Evolutionary conservation across 2,888 invertebrate species (phyloP), one percentile per base, ranked within the genome.

Genomic region (Cistogaster globosa): DNA sequence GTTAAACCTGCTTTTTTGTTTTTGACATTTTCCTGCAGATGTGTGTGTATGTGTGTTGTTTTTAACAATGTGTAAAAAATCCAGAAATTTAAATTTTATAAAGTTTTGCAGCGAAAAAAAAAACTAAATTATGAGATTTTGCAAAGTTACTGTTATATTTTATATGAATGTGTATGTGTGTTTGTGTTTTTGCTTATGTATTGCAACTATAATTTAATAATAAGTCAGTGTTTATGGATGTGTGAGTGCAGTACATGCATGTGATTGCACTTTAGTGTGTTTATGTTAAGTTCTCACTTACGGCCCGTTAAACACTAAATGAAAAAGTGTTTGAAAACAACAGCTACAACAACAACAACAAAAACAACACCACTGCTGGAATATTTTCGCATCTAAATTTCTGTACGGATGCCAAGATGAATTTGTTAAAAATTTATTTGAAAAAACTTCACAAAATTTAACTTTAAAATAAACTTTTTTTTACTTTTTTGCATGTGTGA

Each of bases 201-300:
- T 53, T 48, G 48, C 16, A 16, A 16, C 22, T 55, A 18, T 51
- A 58, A 57, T 58, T 68, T 45, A 45, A 16, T 60, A 48, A 36
- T 48, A 51, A 63, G 42, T 58, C 26, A 71, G 26, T 62, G 45
- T 72, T 51, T 68, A 12, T 36, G 20, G 51, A 18, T 36, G 22
- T 71, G 36, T 42, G 32, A 68, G 57, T 74, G 65, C 42, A 80
- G 68, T 62, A 22, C 22, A 67, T 65, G 76, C 65, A 83, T 83
- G 82, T 83, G 82, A 76, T 75, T 82, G 71, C 76, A 58, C 69
- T 76, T 71, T 71, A 76, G 60, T 75, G 82, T 75, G 82, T 85
- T 85, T 82, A 82, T 82, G 85, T 85, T 82, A 85, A 85, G 82
- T 85, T 82, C 82, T 82, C 82, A 85, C 82, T 85, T 85, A 79